Percentiles rank a stretch among this genome's conserved stretches.
Evolutionary conservation across 2,888 invertebrate genomes (phyloP).

Genomic region (Perdita meconis): DNA sequence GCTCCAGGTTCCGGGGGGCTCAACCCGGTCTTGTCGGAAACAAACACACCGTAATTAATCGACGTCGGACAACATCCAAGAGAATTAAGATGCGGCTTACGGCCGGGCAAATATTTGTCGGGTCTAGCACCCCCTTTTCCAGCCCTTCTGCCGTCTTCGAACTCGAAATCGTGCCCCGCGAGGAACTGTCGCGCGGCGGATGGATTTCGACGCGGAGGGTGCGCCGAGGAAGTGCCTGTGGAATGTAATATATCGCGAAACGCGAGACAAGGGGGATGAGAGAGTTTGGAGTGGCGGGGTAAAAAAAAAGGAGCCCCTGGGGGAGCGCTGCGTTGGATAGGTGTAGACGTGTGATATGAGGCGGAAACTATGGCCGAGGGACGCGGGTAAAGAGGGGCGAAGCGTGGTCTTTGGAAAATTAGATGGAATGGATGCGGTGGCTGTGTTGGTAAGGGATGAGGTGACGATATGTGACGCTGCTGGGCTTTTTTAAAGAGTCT

Average conservation of each 20-base stretch:
- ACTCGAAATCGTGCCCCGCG: neutral
- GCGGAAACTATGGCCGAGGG: too few relatives aligned
- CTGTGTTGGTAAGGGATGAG: too few relatives aligned
- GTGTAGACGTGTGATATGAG: too few relatives aligned
- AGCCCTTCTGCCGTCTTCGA: neutral
- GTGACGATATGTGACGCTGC: too few relatives aligned
- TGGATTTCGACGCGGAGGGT: neutral
- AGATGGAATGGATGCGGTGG: too few relatives aligned
- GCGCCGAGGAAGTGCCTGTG: neutral
- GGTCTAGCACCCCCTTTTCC: neutral
- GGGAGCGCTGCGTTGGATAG: too few relatives aligned
- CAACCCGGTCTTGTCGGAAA: slow-evolving; percentile 7
- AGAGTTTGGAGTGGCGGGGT: too few relatives aligned
- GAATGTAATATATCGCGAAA: slow-evolving; percentile 4
- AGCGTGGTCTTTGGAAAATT: too few relatives aligned
- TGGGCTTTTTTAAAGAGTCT: too few relatives aligned
- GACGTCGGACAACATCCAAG: slow-evolving; percentile 37
- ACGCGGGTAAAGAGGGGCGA: too few relatives aligned
- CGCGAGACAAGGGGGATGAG: neutral
- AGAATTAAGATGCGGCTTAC: slow-evolving; percentile 48
- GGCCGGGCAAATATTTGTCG: slow-evolving; percentile 39
- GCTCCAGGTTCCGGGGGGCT: neutral
- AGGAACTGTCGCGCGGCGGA: neutral
- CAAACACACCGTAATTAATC: slow-evolving; percentile 49
- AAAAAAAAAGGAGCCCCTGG: too few relatives aligned